Base-by-base conservation (phyloP, 2,888 invertebrate genomes). In the Petrolisthes cinctipes region DNA sequence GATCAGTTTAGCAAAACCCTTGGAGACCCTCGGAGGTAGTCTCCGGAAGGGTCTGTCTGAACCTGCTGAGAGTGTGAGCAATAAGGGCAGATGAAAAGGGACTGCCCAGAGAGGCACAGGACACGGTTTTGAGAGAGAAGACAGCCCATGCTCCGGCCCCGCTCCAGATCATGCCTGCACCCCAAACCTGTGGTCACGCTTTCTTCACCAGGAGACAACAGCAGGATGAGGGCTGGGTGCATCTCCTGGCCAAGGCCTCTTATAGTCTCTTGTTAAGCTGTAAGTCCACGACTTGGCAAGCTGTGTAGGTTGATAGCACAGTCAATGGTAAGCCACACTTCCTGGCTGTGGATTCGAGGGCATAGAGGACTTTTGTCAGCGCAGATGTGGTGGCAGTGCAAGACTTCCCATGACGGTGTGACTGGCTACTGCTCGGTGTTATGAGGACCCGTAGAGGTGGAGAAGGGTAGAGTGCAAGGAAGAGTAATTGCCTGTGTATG, bases 1-100 rank as follows among this genome's bases (percentile, higher is more conserved):
- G 75, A 83, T 56, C 57, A 83, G 56, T 83, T 83, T 56, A 17
- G 71, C 11, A 54, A 83, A 20, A 56, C 75, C 73, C 73, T 83
- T 9, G 56, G 23, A 9, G 73, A 83, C 20, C 56, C 14, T 23
- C 83, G 56, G 23, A 54, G 71, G 51, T 20, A 75, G 23, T 6
- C 73, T 20, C 73, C 37, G 2, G 37, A 37, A 14, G 61, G 61
- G 11, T 37, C 61, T 20, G 9, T 14, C 11, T 20, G 61, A 7
- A 37, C 3, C 9, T 23, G 81, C 61, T 37, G 37, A 37, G 2
- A 37, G 37, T 37, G 37, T 81, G 81, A 57, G 20, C 61, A 61
- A 9, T 20, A 23, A 61, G 61, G 81, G 4, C 79, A 80, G 20
- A 56, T 54, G 79, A n/a, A 54, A n/a, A 80, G 56, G 79, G 56